Conservation (phyloP, 2,888 invertebrate species). For the Microlaimidae sp. region DNA sequence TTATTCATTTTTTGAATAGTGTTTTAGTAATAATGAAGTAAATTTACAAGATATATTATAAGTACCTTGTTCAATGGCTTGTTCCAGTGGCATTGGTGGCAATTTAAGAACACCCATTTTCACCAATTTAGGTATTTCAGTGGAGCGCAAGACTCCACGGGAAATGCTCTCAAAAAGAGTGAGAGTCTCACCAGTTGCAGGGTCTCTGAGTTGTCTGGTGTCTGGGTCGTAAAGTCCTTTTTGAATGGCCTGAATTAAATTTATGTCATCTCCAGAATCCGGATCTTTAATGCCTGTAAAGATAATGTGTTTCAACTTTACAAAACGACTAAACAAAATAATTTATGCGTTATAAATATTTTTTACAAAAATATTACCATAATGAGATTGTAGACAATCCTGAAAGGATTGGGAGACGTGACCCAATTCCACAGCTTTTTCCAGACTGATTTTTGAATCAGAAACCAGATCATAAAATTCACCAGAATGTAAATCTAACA, state of each 20-base stretch:
- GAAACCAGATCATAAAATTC: conserved; percentile 50
- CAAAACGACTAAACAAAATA: too few relatives aligned
- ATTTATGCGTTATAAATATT: too few relatives aligned
- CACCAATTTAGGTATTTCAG: conserved; percentile 33
- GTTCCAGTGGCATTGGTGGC: conserved; percentile 31
- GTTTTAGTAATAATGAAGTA: too few relatives aligned
- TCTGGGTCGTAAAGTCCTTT: conserved; percentile 69
- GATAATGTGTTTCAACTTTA: too few relatives aligned
- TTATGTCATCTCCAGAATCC: conserved; percentile 50
- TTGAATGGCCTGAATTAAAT: conserved; percentile 70
- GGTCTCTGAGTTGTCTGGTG: conserved; percentile 49
- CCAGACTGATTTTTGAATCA: conserved; percentile 56
- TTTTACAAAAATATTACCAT: too few relatives aligned
- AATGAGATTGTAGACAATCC: conserved; percentile 56
- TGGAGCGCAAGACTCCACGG: conserved; percentile 39
- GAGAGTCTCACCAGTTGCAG: conserved; percentile 48
- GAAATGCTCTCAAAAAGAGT: conserved; percentile 23
- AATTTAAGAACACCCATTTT: conserved; percentile 20
- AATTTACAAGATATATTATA: too few relatives aligned
- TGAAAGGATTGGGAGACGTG: conserved; percentile 61
- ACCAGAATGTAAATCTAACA: conserved; percentile 67
- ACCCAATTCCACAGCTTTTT: conserved; percentile 61
- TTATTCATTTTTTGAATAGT: too few relatives aligned
- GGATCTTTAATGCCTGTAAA: conserved; percentile 54
- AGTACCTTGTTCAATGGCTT: conserved; percentile 32